Percentiles rank a stretch among this genome's conserved stretches.
Evolutionary conservation across 35 echinoderm and acorn worm genomes (phyloP).

Genomic region (Hemicentrotus pulcherrimus): DNA sequence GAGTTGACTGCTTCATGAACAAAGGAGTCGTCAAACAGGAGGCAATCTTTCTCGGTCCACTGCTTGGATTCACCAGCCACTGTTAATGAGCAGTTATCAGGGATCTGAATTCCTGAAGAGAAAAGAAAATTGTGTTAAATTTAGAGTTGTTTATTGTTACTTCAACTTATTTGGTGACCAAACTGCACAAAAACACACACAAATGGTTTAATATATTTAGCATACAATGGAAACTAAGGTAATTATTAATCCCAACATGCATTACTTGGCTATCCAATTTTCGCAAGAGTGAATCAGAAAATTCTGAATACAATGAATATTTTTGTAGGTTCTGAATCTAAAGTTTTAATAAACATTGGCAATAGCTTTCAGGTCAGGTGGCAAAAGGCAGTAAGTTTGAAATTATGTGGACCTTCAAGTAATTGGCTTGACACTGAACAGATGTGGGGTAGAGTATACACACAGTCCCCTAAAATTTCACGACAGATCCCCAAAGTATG

Average conservation of each 20-base stretch:
- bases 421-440: too few species aligned
- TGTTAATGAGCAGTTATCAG: constrained; percentile 59
- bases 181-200: background rate
- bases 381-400: too few species aligned
- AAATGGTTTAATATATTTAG: background rate
- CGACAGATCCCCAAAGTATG: too few species aligned
- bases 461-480: too few species aligned
- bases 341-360: too few species aligned
- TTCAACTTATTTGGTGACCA: background rate
- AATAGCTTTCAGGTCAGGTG: too few species aligned
- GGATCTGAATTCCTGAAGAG: constrained; percentile 63
- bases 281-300: too few species aligned
- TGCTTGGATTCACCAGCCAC: constrained; percentile 53
- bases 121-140: background rate
- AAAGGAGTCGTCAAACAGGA: constrained; percentile 75
- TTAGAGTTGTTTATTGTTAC: background rate
- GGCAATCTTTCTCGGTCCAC: constrained; percentile 58
- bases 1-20: constrained; percentile 66
- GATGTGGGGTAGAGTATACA: too few species aligned
- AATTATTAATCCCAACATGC: background rate
- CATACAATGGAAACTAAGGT: background rate
- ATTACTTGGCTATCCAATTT: background rate
- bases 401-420: too few species aligned
- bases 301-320: too few species aligned
- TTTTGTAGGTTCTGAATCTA: too few species aligned